phyloP scores from a whole-genome alignment of 2,888 invertebrate species.

The Synanthedon formicaeformis region DNA sequence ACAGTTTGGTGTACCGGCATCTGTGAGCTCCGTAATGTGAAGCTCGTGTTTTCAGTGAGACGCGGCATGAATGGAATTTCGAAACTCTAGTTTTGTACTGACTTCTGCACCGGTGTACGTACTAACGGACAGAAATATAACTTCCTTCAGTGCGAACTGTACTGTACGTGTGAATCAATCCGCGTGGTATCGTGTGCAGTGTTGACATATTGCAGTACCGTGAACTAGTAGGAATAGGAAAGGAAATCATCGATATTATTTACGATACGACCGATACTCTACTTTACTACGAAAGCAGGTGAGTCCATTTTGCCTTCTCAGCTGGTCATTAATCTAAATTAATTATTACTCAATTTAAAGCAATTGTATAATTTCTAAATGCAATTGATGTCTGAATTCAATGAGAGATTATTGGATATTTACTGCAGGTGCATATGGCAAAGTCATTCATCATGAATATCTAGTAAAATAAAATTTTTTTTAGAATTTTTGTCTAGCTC shows the following conservation, averaged over 20 bases:
- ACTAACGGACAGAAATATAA: background rate
- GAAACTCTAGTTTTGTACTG: constrained; percentile 15
- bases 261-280: background rate
- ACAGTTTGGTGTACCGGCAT: constrained; percentile 62
- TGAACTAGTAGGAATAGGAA: background rate
- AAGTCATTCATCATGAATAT: too few species aligned
- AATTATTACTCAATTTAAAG: too few species aligned
- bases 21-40: constrained; percentile 37
- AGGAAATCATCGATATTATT: background rate
- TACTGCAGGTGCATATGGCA: too few species aligned
- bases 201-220: constrained; percentile 24
- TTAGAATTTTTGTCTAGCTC: too few species aligned
- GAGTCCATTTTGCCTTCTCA: background rate
- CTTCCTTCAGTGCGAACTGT: background rate
- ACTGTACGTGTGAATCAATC: constrained; percentile 4
- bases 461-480: too few species aligned
- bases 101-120: background rate
- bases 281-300: constrained; percentile 3
- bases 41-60: constrained; percentile 42
- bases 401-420: too few species aligned
- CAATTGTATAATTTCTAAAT: too few species aligned
- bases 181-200: constrained; percentile 34
- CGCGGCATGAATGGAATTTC: constrained; percentile 45
- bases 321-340: too few species aligned
- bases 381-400: too few species aligned